Evolutionary conservation across 1,140 invertebrate species (phyloP).

Genomic region (Panulirus ornatus): DNA sequence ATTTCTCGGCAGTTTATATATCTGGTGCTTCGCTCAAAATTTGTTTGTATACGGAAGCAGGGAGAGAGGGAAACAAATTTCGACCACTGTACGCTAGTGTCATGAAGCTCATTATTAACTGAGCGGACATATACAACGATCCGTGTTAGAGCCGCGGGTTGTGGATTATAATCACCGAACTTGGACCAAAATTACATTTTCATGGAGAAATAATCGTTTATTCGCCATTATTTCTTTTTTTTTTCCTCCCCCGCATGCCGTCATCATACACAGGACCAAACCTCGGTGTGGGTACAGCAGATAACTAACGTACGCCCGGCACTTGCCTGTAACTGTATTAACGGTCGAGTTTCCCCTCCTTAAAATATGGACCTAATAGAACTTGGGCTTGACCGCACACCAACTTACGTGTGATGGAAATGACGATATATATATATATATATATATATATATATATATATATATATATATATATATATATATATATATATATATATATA

Average conservation of each 20-base stretch:
- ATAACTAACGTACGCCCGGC: not conserved
- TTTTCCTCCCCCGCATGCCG: not conserved
- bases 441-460: constrained; percentile 9
- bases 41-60: not conserved
- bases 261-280: not conserved
- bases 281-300: not conserved
- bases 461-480: not conserved
- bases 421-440: not conserved
- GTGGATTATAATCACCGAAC: constrained; percentile 3
- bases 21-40: not conserved
- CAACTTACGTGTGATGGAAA: no score
- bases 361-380: not conserved
- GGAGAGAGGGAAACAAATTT: not conserved
- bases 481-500: constrained; percentile 14
- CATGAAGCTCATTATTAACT: not conserved
- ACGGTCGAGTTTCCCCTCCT: not conserved
- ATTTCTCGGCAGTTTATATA: not conserved
- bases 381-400: not conserved
- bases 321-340: not conserved
- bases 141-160: not conserved
- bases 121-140: not conserved
- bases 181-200: constrained; percentile 2
- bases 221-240: not conserved
- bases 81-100: not conserved
- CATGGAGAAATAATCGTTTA: constrained; percentile 4